Evolutionary conservation across 1,140 invertebrate genomes (phyloP), one percentile per base, ranked within the genome.

Genomic region (Ganaspis sp.): DNA sequence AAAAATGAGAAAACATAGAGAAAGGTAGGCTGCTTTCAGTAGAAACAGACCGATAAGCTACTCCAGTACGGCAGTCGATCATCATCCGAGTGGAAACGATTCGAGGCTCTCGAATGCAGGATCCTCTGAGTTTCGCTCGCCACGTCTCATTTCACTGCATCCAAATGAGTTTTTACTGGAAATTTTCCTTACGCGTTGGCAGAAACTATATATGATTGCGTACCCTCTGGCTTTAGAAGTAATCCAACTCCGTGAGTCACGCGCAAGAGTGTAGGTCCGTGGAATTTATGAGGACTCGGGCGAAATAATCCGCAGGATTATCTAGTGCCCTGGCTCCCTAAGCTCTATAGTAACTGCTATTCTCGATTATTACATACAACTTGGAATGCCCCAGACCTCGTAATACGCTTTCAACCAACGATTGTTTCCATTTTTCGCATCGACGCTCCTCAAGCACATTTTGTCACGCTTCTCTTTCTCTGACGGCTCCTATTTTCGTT

Each of bases 141-240:
- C 58, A 64, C 58, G 58, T 64, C 58, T 64, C 58, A 64, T 64
- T 64, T 64, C 58, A 29, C 58, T 64, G 58, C 58, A 64, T 64
- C 23, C 23, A 64, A 64, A 64, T 64, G 58, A 64, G 58, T 64
- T 64, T 64, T 64, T 64, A n/a, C 12, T 12, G 9, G 21, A 64
- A 64, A 64, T 29, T 6, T 64, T 26, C 58, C 26, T 64, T 64
- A 64, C 26, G 58, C 21, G 58, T 64, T 64, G 23, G 58, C 58
- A 64, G 23, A 64, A 29, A 29, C 58, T 34, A 8, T 64, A 29
- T 58, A 58, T n/a, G 45, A 29, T 64, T 64, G 26, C 58, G 23
- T n/a, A 26, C 54, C 23, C 58, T 64, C 19, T 26, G n/a, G n/a
- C 21, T 23, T 11, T 0, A 11, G 17, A 3, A 8, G 19, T 54